phyloP scores from a whole-genome alignment of 2,888 invertebrate species.

The Malthinus flaveolus region DNA sequence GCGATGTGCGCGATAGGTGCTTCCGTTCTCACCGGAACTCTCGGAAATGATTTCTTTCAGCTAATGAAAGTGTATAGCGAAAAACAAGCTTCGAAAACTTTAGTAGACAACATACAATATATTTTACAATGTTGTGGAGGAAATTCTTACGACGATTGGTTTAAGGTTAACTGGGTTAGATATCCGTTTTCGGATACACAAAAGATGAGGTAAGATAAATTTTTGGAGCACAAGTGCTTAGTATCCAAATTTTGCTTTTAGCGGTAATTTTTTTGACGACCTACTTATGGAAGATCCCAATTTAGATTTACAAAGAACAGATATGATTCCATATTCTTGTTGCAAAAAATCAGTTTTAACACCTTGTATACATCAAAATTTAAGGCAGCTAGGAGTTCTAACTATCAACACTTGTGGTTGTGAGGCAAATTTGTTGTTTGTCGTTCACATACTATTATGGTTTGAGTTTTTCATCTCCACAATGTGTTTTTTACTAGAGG shows the following conservation, averaged over 20 bases:
- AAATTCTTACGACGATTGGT: slow-evolving; percentile 40
- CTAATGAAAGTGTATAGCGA: slow-evolving; percentile 31
- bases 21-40: slow-evolving; percentile 4
- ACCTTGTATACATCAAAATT: slow-evolving; percentile 36
- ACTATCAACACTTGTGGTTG: slow-evolving; percentile 40
- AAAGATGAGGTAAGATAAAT: not conserved
- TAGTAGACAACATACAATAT: slow-evolving; percentile 41
- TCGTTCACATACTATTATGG: slow-evolving; percentile 31
- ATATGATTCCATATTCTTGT: slow-evolving; percentile 40
- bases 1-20: slow-evolving; percentile 21
- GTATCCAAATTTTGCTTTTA: not conserved
- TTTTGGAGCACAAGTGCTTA: not conserved
- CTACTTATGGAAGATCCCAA: slow-evolving; percentile 30
- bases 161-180: slow-evolving; percentile 32
- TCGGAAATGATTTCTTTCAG: slow-evolving; percentile 18
- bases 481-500: slow-evolving; percentile 34
- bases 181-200: not conserved
- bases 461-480: slow-evolving; percentile 33
- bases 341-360: slow-evolving; percentile 32
- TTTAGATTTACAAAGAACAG: slow-evolving; percentile 18
- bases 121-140: slow-evolving; percentile 42
- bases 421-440: slow-evolving; percentile 28
- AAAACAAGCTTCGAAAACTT: slow-evolving; percentile 31
- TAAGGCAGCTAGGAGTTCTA: slow-evolving; percentile 33
- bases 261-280: slow-evolving; percentile 4